Base-by-base conservation (phyloP, 2,113 vertebrate genomes). In the Phaetusa simplex region DNA sequence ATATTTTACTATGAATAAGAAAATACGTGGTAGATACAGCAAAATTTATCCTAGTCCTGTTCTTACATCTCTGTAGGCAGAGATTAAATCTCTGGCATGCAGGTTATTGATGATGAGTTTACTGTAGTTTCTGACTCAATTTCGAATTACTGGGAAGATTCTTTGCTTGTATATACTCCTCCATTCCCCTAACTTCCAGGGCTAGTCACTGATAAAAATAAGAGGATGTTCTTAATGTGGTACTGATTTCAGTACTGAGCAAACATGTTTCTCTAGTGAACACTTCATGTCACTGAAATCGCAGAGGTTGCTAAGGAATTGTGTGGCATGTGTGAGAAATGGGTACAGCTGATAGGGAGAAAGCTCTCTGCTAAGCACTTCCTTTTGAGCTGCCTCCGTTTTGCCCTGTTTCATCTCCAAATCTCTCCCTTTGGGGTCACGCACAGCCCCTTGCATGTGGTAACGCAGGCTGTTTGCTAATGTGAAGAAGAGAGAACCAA, bases 1-100 rank as follows among this genome's bases (percentile, higher is more conserved):
- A 88, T 93, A 96, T 98, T 93, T 91, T 96, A 84, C 82, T 69
- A 32, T 91, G 96, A 97, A 97, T 96, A 95, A 92, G 93, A 97
- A 92, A 92, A 67, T n/a, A 50, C 88, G 92, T 49, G 23, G 76
- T 86, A 95, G 74, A 52, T 47, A 38, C 6, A 86, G 38, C 26
- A 82, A 42, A 50, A 73, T 82, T 45, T 58, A 72, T 67, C 58
- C 32, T 23, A 24, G 64, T 77, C 19, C 34, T 78, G 53, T 45
- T 86, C 53, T 78, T 86, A 21, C 29, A 34, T 45, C 23, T 56
- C 45, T 82, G 36, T 50, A 62, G 23, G 59, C 26, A 81, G 43
- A 85, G 58, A 78, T 67, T 21, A 82, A 34, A 71, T 91, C 74
- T 77, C 62, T 47, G 34, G 58, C 42, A 29, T 22, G 32, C 36